Conservation (phyloP, 1,140 invertebrate genomes). For the Aplysia californica region DNA sequence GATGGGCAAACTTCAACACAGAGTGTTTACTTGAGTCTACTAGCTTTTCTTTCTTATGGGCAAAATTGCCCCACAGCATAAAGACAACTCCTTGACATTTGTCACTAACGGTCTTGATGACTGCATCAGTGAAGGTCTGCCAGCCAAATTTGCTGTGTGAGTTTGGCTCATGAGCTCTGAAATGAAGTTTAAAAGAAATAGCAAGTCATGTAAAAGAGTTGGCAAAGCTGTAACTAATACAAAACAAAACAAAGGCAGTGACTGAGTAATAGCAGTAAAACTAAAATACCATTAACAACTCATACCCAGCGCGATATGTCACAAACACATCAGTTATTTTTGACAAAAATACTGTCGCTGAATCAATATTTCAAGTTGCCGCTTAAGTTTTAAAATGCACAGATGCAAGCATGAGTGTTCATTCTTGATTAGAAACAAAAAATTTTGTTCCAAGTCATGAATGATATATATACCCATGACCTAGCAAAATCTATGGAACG, state of each 20-base stretch:
- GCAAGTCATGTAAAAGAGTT: not conserved
- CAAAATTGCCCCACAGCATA: slow-evolving; percentile 77
- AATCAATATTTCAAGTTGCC: no score
- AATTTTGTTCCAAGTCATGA: no score
- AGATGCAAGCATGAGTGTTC: no score
- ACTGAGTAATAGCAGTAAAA: not conserved
- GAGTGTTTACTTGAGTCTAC: slow-evolving; percentile 72
- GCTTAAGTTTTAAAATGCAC: no score
- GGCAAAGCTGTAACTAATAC: not conserved
- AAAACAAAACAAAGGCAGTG: not conserved
- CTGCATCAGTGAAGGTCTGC: slow-evolving; percentile 74
- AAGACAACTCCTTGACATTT: slow-evolving; percentile 72
- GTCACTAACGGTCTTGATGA: slow-evolving; percentile 70
- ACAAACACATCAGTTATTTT: not conserved
- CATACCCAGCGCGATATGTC: not conserved
- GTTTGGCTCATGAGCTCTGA: slow-evolving; percentile 71
- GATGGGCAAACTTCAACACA: slow-evolving; percentile 73
- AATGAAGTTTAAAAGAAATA: slow-evolving; percentile 27
- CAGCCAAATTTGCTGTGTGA: slow-evolving; percentile 77
- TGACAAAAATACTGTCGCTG: not conserved
- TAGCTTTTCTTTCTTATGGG: slow-evolving; percentile 75
- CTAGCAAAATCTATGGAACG: no score
- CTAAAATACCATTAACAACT: not conserved
- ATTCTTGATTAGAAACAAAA: no score
- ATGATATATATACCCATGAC: no score